phyloP scores from a whole-genome alignment of 2,797 vertebrate genomes.

The Hipposideros larvatus region DNA sequence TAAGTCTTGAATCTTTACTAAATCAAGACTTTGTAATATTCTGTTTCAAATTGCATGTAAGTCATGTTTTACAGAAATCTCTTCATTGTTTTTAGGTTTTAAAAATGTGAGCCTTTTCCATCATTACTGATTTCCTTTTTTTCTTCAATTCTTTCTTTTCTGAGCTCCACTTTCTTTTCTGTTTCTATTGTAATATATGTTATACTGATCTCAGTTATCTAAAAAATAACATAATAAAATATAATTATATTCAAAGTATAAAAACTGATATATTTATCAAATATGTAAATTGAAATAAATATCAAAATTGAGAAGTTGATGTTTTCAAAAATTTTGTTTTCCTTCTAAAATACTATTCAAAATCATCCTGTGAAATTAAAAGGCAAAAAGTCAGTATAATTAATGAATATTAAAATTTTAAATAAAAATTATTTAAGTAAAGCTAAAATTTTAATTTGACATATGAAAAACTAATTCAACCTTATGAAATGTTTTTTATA shows the following conservation, averaged over 20 bases:
- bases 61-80: not conserved
- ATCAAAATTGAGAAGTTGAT: not conserved
- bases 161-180: not conserved
- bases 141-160: not conserved
- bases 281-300: not conserved
- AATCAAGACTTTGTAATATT: slow-evolving; percentile 46
- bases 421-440: not conserved
- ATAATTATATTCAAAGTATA: not conserved
- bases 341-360: not conserved
- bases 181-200: not conserved
- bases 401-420: not conserved
- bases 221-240: slow-evolving; percentile 6
- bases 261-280: not conserved
- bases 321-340: not conserved
- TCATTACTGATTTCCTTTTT: slow-evolving; percentile 4
- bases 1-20: slow-evolving; percentile 54
- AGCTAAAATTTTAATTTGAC: not conserved
- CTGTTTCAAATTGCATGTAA: slow-evolving; percentile 47
- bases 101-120: slow-evolving; percentile 24
- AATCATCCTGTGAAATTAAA: not conserved
- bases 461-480: slow-evolving; percentile 6
- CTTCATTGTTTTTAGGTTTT: slow-evolving; percentile 47
- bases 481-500: not conserved
- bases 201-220: not conserved
- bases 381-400: not conserved